Evolutionary conservation across 2,113 vertebrate genomes (phyloP).

Genomic region (Todiramphus saurophagus): DNA sequence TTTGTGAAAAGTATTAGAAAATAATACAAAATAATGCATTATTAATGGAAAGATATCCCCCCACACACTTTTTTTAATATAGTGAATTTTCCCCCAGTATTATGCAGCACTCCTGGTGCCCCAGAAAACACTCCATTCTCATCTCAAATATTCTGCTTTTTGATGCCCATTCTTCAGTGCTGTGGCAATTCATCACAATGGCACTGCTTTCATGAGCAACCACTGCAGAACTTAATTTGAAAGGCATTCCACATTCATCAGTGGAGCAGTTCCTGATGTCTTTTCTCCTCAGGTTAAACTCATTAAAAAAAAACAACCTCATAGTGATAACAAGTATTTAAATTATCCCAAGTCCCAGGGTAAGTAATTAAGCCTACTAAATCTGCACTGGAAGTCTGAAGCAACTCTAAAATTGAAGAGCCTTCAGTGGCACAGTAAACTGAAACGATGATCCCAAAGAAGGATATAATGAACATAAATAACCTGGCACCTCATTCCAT

Average conservation of each 20-base stretch:
- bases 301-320: background rate
- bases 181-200: background rate
- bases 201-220: background rate
- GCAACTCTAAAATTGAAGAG: background rate
- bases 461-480: background rate
- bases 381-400: background rate
- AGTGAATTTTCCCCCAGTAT: background rate
- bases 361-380: background rate
- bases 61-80: no score
- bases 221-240: slow-evolving; percentile 1
- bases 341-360: background rate
- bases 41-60: background rate
- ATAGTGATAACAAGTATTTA: background rate
- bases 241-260: background rate
- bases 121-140: background rate
- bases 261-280: background rate
- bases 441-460: background rate
- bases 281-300: background rate
- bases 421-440: background rate
- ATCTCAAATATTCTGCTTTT: background rate
- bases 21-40: background rate
- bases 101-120: background rate
- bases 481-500: background rate
- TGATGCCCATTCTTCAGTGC: background rate
- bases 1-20: background rate